Percentiles rank a stretch among this genome's conserved stretches.
Conservation (phyloP, 1,140 invertebrate genomes). For the Geopemphigus sp. region DNA sequence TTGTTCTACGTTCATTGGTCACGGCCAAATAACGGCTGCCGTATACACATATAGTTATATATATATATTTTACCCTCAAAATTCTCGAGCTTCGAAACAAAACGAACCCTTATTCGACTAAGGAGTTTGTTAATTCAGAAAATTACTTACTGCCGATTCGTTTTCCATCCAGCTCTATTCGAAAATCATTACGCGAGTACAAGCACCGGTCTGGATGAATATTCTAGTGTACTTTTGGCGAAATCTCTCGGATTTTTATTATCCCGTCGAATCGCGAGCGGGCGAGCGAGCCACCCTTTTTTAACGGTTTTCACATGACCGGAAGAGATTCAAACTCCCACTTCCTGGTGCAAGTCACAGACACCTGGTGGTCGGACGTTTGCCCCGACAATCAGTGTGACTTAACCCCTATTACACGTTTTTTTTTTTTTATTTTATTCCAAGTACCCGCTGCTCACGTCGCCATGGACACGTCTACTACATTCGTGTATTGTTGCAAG, state of each 20-base stretch:
- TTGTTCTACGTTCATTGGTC: conserved; percentile 6
- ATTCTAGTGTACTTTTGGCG: conserved; percentile 14
- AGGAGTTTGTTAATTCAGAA: not conserved
- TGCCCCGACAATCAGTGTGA: conserved; percentile 35
- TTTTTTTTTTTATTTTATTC: conserved; percentile 17
- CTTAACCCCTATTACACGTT: conserved; percentile 41
- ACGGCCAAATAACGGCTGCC: conserved; percentile 18
- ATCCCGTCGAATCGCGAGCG: not conserved
- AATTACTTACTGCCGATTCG: too few species aligned
- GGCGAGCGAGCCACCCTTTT: conserved; percentile 1
- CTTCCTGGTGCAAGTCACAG: conserved; percentile 46
- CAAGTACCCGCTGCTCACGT: not conserved
- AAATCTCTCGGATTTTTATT: conserved; percentile 28
- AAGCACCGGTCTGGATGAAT: conserved; percentile 24
- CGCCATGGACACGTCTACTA: conserved; percentile 30
- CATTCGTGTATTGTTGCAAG: not conserved
- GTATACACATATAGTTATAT: not conserved
- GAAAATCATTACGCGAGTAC: not conserved
- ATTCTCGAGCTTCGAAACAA: not conserved
- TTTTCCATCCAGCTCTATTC: not conserved
- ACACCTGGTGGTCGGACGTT: conserved; percentile 41
- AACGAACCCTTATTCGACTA: not conserved
- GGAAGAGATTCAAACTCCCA: conserved; percentile 49
- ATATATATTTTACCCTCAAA: not conserved
- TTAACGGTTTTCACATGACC: conserved; percentile 47